These are phyloP conservation scores for Bucco capensis DNA, from an alignment of 2,113 vertebrate species.

Conservation along the genomic window DNA sequence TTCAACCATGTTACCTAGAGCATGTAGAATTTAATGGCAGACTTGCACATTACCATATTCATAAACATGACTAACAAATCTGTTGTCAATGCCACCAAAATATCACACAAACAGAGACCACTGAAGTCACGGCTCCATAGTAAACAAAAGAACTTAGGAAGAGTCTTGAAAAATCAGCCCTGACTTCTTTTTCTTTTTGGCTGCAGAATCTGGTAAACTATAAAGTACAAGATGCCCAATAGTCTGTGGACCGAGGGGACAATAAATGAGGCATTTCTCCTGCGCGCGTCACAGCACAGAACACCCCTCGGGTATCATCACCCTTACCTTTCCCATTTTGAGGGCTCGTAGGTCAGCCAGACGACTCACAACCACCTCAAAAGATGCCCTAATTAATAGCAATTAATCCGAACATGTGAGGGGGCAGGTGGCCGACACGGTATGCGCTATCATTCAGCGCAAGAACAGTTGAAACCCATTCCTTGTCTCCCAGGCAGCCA, in stretches of 20 bases:
- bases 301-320: neutral
- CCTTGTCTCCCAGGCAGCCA: neutral
- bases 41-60: slow-evolving; percentile 16
- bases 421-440: neutral
- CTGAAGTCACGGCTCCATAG: neutral
- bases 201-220: neutral
- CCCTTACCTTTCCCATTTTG: neutral
- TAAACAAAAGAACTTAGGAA: slow-evolving; percentile 22
- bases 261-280: neutral
- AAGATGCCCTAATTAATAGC: neutral
- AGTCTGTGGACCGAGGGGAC: neutral
- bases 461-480: neutral
- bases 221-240: neutral
- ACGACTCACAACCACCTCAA: neutral
- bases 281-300: neutral
- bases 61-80: slow-evolving; percentile 46
- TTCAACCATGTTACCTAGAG: slow-evolving; percentile 9
- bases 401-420: neutral
- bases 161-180: neutral
- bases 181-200: neutral
- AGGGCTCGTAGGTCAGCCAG: neutral
- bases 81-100: slow-evolving; percentile 20
- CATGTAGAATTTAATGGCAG: neutral
- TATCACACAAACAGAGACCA: neutral
- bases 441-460: neutral